Percentiles rank a stretch among this genome's conserved stretches.
phyloP scores from a whole-genome alignment of 2,113 vertebrate genomes.

The Uria aalge region DNA sequence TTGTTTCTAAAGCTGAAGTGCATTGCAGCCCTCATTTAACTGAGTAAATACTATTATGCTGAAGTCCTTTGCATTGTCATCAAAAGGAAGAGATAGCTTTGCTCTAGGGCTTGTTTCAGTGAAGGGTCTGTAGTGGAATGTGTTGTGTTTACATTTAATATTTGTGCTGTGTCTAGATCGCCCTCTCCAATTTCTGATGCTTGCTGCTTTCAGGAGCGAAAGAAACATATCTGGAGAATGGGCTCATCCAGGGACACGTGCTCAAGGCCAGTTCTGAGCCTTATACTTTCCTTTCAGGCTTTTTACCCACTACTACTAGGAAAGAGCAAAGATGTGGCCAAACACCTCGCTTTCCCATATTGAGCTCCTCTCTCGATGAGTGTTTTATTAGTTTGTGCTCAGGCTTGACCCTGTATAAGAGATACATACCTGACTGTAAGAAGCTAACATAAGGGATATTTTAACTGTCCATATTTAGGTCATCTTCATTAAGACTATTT shows the following conservation, averaged over 20 bases:
- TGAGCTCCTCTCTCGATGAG: not conserved
- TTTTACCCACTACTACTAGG: not conserved
- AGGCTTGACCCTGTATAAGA: not conserved
- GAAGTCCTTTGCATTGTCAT: slow-evolving; percentile 29
- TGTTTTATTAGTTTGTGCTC: not conserved
- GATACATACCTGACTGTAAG: not conserved
- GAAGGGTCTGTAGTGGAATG: not conserved
- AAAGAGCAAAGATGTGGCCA: not conserved
- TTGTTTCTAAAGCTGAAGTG: slow-evolving; percentile 30
- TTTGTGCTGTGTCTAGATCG: not conserved
- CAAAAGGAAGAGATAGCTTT: slow-evolving; percentile 1
- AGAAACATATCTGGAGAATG: not conserved
- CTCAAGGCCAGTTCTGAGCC: not conserved
- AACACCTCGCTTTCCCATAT: not conserved
- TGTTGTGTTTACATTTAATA: not conserved
- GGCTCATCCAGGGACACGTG: not conserved
- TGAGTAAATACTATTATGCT: slow-evolving; percentile 34
- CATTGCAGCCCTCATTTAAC: slow-evolving; percentile 22
- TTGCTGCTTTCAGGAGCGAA: not conserved
- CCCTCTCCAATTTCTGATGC: not conserved
- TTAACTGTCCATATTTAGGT: not conserved
- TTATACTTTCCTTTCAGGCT: not conserved
- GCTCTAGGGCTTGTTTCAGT: slow-evolving; percentile 11
- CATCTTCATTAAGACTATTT: not conserved
- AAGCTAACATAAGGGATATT: not conserved